Base-by-base conservation (phyloP, 2,888 invertebrate genomes). In the Megamerina dolium region DNA sequence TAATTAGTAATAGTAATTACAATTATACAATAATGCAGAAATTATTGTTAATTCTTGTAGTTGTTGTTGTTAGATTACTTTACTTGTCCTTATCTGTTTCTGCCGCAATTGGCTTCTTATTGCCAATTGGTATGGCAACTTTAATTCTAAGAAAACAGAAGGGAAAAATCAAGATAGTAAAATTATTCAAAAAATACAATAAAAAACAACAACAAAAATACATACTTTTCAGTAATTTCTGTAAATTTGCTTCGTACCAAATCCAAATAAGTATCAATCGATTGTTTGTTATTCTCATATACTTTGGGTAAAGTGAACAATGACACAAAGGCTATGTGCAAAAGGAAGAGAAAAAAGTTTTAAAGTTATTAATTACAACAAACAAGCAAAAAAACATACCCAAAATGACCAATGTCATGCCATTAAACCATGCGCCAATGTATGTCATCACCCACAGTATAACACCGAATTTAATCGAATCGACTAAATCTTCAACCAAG, bases 361-460 rank as follows among this genome's bases (percentile, higher is more conserved):
- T 23, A 23, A 23, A 23, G 6, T 23, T 6, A 23, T 23, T 23
- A 18, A 4, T 23, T n/a, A 27, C 29, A n/a, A 16, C 14, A 30
- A 3, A 16, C 10, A 6, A 17, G 14, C 27, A 37, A 16, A 13
- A 20, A 45, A 8, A 37, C 56, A 41, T 70, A 93, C 95, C 88
- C 68, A 97, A 82, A 68, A 96, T 94, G 68, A 97, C 84, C 62
- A 99, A 83, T 59, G 96, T 95, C 85, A 97, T 90, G 74, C 96
- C 97, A 75, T 97, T 97, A 80, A 99, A 96, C 90, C 94, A 96
- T 63, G 94, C 86, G 66, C 97, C 97, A 64, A 97, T 80, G 74
- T 96, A 97, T 49, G 97, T 97, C 74, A 97, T 81, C 64, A 88
- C 86, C 95, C 95, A 97, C 70, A 97, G 80, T 64, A 93, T 77